phyloP scores from a whole-genome alignment of 2,113 vertebrate species.

The Tachysurus vachellii region DNA sequence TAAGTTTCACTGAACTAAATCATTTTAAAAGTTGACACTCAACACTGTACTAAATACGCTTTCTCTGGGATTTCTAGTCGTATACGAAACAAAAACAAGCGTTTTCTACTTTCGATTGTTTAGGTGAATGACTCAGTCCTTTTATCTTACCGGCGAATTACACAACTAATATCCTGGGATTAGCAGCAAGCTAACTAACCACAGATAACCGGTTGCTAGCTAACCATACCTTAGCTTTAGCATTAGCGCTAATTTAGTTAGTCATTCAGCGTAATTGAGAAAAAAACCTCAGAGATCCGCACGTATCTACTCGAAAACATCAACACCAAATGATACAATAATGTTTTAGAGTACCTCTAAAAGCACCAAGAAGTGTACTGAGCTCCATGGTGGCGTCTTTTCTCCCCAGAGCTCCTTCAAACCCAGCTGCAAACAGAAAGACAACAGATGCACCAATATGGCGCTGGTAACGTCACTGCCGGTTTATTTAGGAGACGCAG shows the following conservation, averaged over 20 bases:
- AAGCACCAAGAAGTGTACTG: constrained; percentile 84
- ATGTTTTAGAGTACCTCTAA: constrained; percentile 75
- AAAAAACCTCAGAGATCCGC: not conserved
- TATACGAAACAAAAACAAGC: not conserved
- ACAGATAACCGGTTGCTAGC: not conserved
- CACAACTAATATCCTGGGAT: not conserved
- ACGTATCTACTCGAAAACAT: not conserved
- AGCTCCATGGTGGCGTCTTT: constrained; percentile 80
- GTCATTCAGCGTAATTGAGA: not conserved
- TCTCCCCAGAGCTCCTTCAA: constrained; percentile 55
- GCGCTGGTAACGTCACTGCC: constrained; percentile 75
- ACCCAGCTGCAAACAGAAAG: constrained; percentile 66
- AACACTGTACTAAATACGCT: not conserved
- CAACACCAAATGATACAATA: not conserved
- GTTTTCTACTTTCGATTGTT: not conserved
- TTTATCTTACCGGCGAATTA: not conserved
- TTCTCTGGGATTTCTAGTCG: not conserved
- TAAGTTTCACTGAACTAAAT: not conserved
- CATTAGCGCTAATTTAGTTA: not conserved
- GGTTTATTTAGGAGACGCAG: not conserved
- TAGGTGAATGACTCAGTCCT: too few species aligned
- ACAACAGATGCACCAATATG: constrained; percentile 79
- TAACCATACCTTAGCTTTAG: not conserved
- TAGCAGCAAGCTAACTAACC: constrained; percentile 22
- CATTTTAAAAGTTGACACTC: not conserved